These are phyloP conservation scores for Rhinophrynus dorsalis DNA, from an alignment of 2,797 vertebrate genomes.

Conservation along the genomic window DNA sequence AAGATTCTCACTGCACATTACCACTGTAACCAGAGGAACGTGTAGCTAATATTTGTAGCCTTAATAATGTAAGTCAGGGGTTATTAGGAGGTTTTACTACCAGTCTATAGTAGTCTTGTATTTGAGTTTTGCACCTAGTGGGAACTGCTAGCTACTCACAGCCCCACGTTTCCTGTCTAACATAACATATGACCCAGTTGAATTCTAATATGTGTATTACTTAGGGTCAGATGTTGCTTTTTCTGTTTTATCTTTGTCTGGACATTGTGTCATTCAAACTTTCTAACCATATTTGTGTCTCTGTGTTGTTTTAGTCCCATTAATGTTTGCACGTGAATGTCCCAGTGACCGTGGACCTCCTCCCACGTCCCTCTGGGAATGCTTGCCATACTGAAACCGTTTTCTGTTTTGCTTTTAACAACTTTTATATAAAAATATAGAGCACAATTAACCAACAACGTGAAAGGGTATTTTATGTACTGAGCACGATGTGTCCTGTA, in stretches of 20 bases:
- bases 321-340: slow-evolving; percentile 23
- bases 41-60: too few relatives aligned
- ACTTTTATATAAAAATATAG: not conserved
- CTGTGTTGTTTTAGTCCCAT: slow-evolving; percentile 11
- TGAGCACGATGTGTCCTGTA: slow-evolving; percentile 98
- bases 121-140: too few relatives aligned
- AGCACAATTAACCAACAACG: slow-evolving; percentile 21
- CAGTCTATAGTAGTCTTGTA: too few relatives aligned
- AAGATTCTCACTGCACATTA: too few relatives aligned
- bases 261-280: not conserved
- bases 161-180: too few relatives aligned
- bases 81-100: too few relatives aligned
- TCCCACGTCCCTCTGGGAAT: not conserved
- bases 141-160: too few relatives aligned
- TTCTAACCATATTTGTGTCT: slow-evolving; percentile 23
- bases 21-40: too few relatives aligned
- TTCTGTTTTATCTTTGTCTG: slow-evolving; percentile 2
- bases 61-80: too few relatives aligned
- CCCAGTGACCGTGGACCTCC: not conserved
- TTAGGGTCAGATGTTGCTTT: too few relatives aligned
- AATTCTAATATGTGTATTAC: too few relatives aligned
- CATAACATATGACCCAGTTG: too few relatives aligned
- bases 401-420: slow-evolving; percentile 33
- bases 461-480: slow-evolving; percentile 63
- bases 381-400: slow-evolving; percentile 8